These are phyloP conservation scores for Dryobota labecula DNA, from an alignment of 2,888 invertebrate species.

Conservation along the genomic window DNA sequence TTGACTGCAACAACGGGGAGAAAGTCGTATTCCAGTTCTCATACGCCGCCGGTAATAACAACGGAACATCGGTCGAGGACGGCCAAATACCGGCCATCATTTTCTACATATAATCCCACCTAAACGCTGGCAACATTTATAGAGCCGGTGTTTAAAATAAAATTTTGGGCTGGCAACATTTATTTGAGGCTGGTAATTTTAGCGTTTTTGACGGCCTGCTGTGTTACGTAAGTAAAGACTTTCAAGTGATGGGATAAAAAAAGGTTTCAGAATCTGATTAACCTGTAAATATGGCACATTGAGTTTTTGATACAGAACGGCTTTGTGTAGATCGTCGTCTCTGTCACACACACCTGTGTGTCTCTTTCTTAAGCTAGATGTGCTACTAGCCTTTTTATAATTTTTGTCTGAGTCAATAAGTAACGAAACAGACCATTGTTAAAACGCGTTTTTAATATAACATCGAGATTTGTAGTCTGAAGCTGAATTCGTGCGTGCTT, in stretches of 20 bases:
- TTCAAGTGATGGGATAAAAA: constrained; percentile 10
- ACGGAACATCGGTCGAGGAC: constrained; percentile 96
- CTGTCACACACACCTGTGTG: neutral
- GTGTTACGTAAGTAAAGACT: constrained; percentile 1
- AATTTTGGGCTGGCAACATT: constrained; percentile 56
- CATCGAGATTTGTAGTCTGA: constrained; percentile 64
- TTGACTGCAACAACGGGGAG: constrained; percentile 94
- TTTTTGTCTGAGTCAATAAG: neutral
- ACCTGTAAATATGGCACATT: neutral
- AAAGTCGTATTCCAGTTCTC: constrained; percentile 95
- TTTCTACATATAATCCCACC: constrained; percentile 91
- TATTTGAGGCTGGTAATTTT: constrained; percentile 49
- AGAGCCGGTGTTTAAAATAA: constrained; percentile 49
- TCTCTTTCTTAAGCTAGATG: neutral
- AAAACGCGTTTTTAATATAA: constrained; percentile 23
- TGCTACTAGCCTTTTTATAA: constrained; percentile 2
- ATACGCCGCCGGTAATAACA: constrained; percentile 96
- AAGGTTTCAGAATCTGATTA: constrained; percentile 9
- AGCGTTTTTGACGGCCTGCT: constrained; percentile 18
- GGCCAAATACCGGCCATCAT: constrained; percentile 97
- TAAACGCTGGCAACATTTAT: constrained; percentile 61
- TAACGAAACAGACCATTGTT: constrained; percentile 17
- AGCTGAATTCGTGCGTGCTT: constrained; percentile 57
- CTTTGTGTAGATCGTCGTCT: neutral
- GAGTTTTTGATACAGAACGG: neutral